Evolutionary conservation across 2,113 vertebrate species (phyloP).

Genomic region (Embiotoca jacksoni): DNA sequence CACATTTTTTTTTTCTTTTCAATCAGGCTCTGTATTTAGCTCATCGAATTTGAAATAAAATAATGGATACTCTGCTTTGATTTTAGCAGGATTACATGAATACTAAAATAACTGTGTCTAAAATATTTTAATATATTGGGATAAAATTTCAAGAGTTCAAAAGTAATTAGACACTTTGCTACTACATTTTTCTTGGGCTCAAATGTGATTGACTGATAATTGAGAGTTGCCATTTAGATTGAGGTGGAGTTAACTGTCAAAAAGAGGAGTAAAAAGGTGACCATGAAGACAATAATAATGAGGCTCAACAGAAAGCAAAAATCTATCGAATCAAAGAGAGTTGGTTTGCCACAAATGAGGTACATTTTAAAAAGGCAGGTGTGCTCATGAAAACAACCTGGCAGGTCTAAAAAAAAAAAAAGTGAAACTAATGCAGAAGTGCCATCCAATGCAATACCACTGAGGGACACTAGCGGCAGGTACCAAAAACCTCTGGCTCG

Average conservation of each 20-base stretch:
- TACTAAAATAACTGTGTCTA: no score
- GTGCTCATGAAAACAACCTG: background rate
- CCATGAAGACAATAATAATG: background rate
- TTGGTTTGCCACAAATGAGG: background rate
- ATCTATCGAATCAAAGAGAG: no score
- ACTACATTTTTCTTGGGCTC: background rate
- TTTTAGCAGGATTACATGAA: no score
- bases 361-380: background rate
- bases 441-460: no score
- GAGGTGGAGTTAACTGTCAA: background rate
- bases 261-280: background rate
- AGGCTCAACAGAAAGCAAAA: no score
- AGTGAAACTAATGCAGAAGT: background rate
- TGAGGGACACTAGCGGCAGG: no score
- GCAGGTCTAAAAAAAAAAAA: background rate
- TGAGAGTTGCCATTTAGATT: background rate
- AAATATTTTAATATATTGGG: background rate
- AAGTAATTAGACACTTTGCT: background rate
- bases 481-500: no score
- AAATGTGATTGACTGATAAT: background rate
- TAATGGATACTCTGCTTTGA: background rate
- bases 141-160: background rate
- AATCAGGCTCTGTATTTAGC: background rate
- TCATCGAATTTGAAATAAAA: background rate
- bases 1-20: background rate